Evolutionary conservation across 2,888 invertebrate genomes (phyloP).

Genomic region (Tortrix viridana): DNA sequence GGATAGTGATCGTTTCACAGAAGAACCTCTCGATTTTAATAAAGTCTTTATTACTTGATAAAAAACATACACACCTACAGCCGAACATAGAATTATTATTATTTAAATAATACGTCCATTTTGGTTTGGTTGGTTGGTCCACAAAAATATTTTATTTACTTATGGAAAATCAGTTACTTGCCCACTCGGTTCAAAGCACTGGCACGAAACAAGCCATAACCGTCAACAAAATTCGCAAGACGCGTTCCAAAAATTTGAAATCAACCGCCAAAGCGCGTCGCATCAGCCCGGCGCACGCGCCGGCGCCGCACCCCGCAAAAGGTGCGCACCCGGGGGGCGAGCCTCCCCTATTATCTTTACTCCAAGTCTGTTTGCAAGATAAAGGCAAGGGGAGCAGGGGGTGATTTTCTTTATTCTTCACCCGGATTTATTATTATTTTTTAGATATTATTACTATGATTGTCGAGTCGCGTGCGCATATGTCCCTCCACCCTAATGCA

Average conservation of each 20-base stretch:
- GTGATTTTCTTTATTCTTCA: conserved; percentile 84
- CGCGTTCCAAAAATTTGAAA: conserved; percentile 67
- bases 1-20: too few relatives aligned
- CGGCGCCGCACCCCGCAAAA: conserved; percentile 61
- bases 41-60: too few relatives aligned
- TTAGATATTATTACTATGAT: conserved; percentile 84
- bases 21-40: too few relatives aligned
- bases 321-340: conserved; percentile 71
- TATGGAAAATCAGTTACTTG: too few relatives aligned
- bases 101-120: too few relatives aligned
- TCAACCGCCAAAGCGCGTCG: conserved; percentile 71
- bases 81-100: too few relatives aligned
- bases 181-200: not conserved
- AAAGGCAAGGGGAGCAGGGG: conserved; percentile 81
- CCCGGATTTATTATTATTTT: conserved; percentile 84
- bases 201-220: conserved; percentile 2
- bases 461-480: conserved; percentile 81
- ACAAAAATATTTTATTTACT: too few relatives aligned
- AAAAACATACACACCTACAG: too few relatives aligned
- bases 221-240: conserved; percentile 44
- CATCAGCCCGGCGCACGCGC: conserved; percentile 49
- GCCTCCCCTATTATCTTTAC: conserved; percentile 83
- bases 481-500: conserved; percentile 71
- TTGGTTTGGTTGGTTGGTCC: too few relatives aligned
- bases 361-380: conserved; percentile 84